A percentile compares a stretch with the other conserved stretches of the same genome.
Conservation (phyloP, 2,888 invertebrate species). For the Peribatodes rhomboidaria region DNA sequence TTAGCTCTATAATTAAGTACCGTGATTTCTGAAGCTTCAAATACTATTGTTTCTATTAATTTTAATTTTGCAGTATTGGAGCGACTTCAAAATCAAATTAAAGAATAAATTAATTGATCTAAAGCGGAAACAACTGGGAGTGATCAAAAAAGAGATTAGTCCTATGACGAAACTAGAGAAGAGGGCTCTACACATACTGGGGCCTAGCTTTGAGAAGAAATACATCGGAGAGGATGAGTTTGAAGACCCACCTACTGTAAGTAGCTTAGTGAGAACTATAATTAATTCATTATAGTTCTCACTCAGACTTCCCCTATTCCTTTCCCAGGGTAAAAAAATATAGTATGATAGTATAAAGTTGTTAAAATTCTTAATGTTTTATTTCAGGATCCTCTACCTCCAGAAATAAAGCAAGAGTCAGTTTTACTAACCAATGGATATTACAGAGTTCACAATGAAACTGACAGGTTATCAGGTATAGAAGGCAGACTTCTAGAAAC, state of each 20-base stretch:
- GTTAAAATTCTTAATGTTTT: too few relatives aligned
- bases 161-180: conserved; percentile 69
- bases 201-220: conserved; percentile 66
- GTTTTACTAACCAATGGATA: conserved; percentile 56
- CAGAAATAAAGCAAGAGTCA: conserved; percentile 65
- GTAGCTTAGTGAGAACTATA: neutral
- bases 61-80: conserved; percentile 76
- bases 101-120: conserved; percentile 66
- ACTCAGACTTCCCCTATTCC: neutral
- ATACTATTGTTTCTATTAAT: too few relatives aligned
- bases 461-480: conserved; percentile 62
- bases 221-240: conserved; percentile 46
- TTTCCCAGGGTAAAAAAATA: neutral
- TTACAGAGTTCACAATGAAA: conserved; percentile 51
- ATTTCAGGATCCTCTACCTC: conserved; percentile 60
- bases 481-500: neutral
- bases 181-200: conserved; percentile 65
- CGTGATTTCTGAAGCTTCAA: too few relatives aligned
- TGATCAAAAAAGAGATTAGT: conserved; percentile 54
- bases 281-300: too few relatives aligned
- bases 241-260: conserved; percentile 55
- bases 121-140: conserved; percentile 56
- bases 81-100: conserved; percentile 74
- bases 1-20: too few relatives aligned
- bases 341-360: too few relatives aligned